Evolutionary conservation across 2,113 vertebrate genomes (phyloP), one percentile per base, ranked within the genome.

Genomic region (Chlorodrepanis virens): DNA sequence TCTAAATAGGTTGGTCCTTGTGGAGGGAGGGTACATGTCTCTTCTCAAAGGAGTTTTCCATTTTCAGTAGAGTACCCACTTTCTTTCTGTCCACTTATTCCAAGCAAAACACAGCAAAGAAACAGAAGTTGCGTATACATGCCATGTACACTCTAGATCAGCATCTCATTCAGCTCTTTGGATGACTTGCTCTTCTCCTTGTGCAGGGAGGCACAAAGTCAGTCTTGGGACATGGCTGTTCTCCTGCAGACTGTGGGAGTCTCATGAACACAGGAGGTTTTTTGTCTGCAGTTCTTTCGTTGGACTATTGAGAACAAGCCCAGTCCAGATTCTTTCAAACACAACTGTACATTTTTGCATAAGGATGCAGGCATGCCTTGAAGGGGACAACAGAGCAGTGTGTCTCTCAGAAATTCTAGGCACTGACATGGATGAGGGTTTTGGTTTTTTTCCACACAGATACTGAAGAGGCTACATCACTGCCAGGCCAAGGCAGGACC

Each of bases 151-250:
- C 5, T 25, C 42, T 7, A 44, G 42, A 57, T n/a, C 23, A 53
- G 18, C 27, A 33, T 12, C 16, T 44, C 37, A 5, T 57, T 11
- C 23, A 25, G 31, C 33, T 40, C 37, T 63, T 71, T 57, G 13
- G 6, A 25, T 56, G 10, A 52, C 25, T 63, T 63, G 31, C 6
- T 59, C 5, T 3, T 68, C 7, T 56, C 7, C 11, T 39, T 69
- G 13, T 42, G 25, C 52, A 42, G 20, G 28, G 18, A 63, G 19
- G 28, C 28, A 44, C 23, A 89, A 35, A 9, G 28, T 49, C 2
- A 2, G 9, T 39, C 31, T 33, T 23, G 44, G 39, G 31, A 53
- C 12, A n/a, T 0, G 0, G 11, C 18, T 68, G 11, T 11, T 44
- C 37, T 57, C 8, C 14, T 6, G 6, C 7, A 44, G 9, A 28